Conservation (phyloP, 2,113 vertebrate species). For the Xerus inauris region DNA sequence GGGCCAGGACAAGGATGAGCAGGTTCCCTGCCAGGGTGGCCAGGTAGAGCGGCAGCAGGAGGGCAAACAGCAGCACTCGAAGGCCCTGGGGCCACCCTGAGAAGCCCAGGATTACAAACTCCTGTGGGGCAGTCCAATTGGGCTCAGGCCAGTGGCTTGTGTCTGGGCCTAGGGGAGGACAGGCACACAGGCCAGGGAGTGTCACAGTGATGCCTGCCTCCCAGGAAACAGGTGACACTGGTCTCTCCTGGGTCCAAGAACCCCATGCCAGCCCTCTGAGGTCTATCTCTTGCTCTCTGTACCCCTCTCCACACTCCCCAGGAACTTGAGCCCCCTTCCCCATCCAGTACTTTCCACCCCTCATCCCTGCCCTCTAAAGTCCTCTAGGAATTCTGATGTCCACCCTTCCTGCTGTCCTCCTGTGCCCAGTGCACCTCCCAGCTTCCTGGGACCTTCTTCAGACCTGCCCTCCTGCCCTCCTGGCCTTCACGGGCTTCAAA, state of each 20-base stretch:
- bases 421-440: rapidly evolving
- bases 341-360: rapidly evolving
- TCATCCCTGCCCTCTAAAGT: rapidly evolving
- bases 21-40: conserved; percentile 68
- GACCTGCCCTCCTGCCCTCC: rapidly evolving
- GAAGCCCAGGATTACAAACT: conserved; percentile 74
- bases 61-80: conserved; percentile 44
- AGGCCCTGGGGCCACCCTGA: conserved; percentile 56
- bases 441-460: neutral
- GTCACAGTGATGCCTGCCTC: neutral
- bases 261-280: neutral
- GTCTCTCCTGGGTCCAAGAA: neutral
- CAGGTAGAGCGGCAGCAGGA: conserved; percentile 64
- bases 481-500: rapidly evolving
- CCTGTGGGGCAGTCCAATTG: conserved; percentile 39
- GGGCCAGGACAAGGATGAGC: conserved; percentile 65
- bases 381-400: neutral
- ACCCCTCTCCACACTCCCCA: no score
- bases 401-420: neutral
- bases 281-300: neutral
- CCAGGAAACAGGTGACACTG: neutral
- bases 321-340: no score
- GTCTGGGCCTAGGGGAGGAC: neutral
- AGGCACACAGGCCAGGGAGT: neutral
- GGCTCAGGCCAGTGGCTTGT: neutral